Percentiles rank a stretch among this genome's conserved stretches.
phyloP scores from a whole-genome alignment of 2,113 vertebrate genomes.

The Hippocampus mohnikei region DNA sequence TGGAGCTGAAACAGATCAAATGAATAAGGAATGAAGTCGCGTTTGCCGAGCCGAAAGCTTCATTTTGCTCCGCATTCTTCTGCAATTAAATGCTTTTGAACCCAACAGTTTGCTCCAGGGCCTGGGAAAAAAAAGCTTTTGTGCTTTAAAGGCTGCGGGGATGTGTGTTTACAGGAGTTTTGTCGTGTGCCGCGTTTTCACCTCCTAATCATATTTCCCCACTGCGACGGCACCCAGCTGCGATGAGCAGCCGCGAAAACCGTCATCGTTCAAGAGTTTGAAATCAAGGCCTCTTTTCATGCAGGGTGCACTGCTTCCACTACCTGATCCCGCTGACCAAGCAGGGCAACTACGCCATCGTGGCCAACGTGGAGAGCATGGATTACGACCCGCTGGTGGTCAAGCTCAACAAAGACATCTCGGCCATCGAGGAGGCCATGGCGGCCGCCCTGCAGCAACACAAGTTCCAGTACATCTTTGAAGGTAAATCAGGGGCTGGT shows the following conservation, averaged over 20 bases:
- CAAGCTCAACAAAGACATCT: conserved; percentile 96
- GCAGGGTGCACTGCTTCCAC: conserved; percentile 95
- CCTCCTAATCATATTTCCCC: conserved; percentile 2
- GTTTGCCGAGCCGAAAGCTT: background rate
- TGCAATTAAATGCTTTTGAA: background rate
- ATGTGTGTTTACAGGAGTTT: background rate
- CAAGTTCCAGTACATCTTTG: conserved; percentile 99
- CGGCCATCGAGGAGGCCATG: conserved; percentile 94
- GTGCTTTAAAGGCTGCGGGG: background rate
- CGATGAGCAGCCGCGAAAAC: conserved; percentile 20
- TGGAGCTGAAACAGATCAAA: background rate
- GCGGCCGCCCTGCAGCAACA: conserved; percentile 91
- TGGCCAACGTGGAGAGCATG: conserved; percentile 98
- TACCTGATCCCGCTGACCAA: conserved; percentile 95
- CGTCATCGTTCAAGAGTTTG: conserved; percentile 22
- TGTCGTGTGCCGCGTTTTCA: background rate
- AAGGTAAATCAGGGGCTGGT: conserved; percentile 73
- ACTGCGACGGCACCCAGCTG: conserved; percentile 20
- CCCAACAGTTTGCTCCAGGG: background rate
- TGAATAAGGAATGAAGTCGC: background rate
- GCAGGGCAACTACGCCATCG: conserved; percentile 95
- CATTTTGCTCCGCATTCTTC: background rate
- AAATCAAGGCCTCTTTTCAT: conserved; percentile 3
- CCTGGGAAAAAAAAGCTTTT: background rate
- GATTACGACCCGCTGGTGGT: conserved; percentile 97